Conservation (phyloP, 2,888 invertebrate species). For the Orthonevra nobilis region DNA sequence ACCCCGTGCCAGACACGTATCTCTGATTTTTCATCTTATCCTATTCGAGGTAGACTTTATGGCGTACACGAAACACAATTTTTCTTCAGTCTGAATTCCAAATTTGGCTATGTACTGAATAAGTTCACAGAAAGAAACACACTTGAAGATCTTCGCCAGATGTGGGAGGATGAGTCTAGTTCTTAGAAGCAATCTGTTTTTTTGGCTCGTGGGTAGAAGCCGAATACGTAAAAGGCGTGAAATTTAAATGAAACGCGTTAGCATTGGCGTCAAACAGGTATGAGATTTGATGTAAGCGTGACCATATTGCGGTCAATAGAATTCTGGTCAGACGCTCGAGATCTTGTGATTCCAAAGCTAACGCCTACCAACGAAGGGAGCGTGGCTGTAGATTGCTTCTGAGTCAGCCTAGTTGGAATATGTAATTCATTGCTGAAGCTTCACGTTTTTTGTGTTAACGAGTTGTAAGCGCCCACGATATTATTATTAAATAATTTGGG, state of each 20-base stretch:
- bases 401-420: too few relatives aligned
- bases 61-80: conserved; percentile 32
- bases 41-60: conserved; percentile 31
- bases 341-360: too few relatives aligned
- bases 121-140: too few relatives aligned
- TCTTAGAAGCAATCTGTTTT: conserved; percentile 10
- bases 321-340: conserved; percentile 32
- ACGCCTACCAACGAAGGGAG: conserved; percentile 23
- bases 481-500: too few relatives aligned
- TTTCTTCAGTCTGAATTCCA: conserved; percentile 41
- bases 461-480: too few relatives aligned
- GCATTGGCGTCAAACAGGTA: not conserved
- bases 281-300: too few relatives aligned
- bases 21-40: conserved; percentile 23
- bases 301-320: conserved; percentile 54
- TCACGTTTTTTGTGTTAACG: too few relatives aligned
- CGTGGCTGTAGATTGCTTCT: not conserved
- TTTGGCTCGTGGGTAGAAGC: conserved; percentile 7
- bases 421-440: too few relatives aligned
- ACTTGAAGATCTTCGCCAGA: not conserved
- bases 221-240: conserved; percentile 14
- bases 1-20: conserved; percentile 7
- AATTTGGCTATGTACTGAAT: conserved; percentile 12
- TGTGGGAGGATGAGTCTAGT: conserved; percentile 51
- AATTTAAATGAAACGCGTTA: conserved; percentile 9